A percentile compares a stretch with the other conserved stretches of the same genome.
These are phyloP conservation scores for Pelobates fuscus DNA, from an alignment of 2,113 vertebrate genomes.

Conservation along the genomic window DNA sequence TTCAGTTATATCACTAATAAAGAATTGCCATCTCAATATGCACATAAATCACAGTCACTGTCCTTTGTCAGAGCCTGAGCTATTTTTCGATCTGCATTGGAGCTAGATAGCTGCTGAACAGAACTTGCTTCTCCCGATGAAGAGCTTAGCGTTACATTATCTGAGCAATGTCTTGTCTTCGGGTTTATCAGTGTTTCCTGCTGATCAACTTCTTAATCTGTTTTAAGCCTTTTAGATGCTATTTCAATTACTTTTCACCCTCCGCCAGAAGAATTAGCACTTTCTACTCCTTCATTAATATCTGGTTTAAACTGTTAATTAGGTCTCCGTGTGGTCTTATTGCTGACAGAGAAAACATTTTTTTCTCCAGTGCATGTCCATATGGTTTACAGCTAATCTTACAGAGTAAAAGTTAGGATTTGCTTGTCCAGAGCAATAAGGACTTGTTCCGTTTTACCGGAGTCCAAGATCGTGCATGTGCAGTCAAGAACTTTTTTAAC, in stretches of 20 bases:
- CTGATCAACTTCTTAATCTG: conserved; percentile 45
- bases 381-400: conserved; percentile 25
- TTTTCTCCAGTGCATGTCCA: conserved; percentile 17
- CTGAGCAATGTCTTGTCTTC: conserved; percentile 30
- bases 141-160: conserved; percentile 11
- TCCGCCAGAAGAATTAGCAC: conserved; percentile 38
- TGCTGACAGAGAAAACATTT: conserved; percentile 24
- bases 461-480: too few relatives aligned
- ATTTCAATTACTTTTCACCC: conserved; percentile 44
- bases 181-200: conserved; percentile 34
- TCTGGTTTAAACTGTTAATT: conserved; percentile 44
- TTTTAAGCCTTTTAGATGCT: conserved; percentile 46
- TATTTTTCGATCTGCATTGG: conserved; percentile 21
- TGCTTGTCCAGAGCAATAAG: neutral
- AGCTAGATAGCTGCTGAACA: neutral
- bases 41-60: conserved; percentile 10
- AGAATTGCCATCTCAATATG: conserved; percentile 24
- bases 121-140: neutral
- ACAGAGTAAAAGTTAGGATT: neutral
- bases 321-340: conserved; percentile 40
- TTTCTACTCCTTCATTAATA: conserved; percentile 46
- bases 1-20: conserved; percentile 26
- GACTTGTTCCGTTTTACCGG: too few relatives aligned
- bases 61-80: conserved; percentile 22
- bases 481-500: too few relatives aligned